Base-by-base conservation (phyloP, 1,140 invertebrate species). In the Drosophila tropicalis region DNA sequence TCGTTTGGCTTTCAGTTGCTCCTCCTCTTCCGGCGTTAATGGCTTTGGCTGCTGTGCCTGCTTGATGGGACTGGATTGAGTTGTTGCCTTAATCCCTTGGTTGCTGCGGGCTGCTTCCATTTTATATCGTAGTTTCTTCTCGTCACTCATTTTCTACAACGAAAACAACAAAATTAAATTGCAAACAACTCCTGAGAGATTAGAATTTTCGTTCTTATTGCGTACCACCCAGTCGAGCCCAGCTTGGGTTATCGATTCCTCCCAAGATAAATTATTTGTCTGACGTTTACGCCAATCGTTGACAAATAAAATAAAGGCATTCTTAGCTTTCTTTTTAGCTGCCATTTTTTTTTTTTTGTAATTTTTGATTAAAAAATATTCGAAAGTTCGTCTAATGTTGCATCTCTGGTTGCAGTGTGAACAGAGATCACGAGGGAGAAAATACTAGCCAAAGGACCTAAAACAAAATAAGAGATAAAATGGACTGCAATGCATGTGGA, bases 61-160 rank as follows among this genome's bases (percentile, higher is more conserved):
- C 19, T 51, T 51, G 10, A 10, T 10, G 15, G 44, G 44, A 51
- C 44, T 39, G 12, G 36, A 22, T 51, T 51, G 12, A 5, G 10
- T 19, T 51, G 44, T 3, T 12, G 17, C 2, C 19, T 6, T 22
- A 0, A 17, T 47, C 2, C 7, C 44, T 9, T 19, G 5, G 9
- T 47, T 10, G 19, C 19, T 4, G 15, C 19, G 7, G 5, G 1
- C 29, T 17, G 56, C 65, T 39, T 13, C 40, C 34, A 51, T 54
- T 34, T 62, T 22, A 29, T 69, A 71, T 12, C 44, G 63, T 1
- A 61, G 47, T 25, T 66, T 66, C 4, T 63, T 13, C 0, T 9
- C 39, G 5, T 22, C 10, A 13, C 39, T 58, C 66, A 63, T 57
- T 22, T 54, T 40, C 57, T 64, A 36, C 4, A 19, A 29, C 10